These are phyloP conservation scores for Coryphaenoides rupestris DNA, from an alignment of 2,113 vertebrate species.

Conservation along the genomic window DNA sequence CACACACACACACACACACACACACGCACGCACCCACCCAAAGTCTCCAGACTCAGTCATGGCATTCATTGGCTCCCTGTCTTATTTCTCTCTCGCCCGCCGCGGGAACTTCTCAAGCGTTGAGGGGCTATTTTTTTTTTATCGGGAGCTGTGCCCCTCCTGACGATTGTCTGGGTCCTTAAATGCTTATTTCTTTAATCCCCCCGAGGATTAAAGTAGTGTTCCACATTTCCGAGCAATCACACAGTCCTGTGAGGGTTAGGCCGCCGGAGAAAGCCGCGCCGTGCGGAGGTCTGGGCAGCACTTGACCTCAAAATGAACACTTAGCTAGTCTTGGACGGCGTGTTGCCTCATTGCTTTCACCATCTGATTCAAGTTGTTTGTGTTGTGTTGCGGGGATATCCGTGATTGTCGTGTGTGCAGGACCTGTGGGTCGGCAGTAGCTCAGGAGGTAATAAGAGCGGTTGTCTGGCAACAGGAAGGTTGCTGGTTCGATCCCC, in stretches of 20 bases:
- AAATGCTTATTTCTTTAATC: slow-evolving; percentile 57
- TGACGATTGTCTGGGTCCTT: slow-evolving; percentile 49
- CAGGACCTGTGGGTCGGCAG: too few relatives aligned
- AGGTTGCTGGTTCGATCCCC: too few relatives aligned
- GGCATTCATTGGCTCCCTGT: slow-evolving; percentile 46
- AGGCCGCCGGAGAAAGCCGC: too few relatives aligned
- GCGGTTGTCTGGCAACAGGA: too few relatives aligned
- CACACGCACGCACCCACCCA: too few relatives aligned
- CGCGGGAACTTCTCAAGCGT: slow-evolving; percentile 50
- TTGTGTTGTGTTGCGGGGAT: too few relatives aligned
- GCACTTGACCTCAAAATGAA: slow-evolving; percentile 49
- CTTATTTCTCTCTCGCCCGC: slow-evolving; percentile 54
- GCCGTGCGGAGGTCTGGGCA: slow-evolving; percentile 43
- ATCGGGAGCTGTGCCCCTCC: slow-evolving; percentile 45
- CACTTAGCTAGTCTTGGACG: slow-evolving; percentile 34
- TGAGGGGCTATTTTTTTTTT: slow-evolving; percentile 12
- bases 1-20: too few relatives aligned
- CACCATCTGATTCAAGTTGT: slow-evolving; percentile 29
- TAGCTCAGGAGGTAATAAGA: too few relatives aligned
- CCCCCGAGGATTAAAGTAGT: slow-evolving; percentile 58
- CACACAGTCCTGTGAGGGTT: slow-evolving; percentile 49
- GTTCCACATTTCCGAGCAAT: slow-evolving; percentile 43
- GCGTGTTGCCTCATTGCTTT: slow-evolving; percentile 36
- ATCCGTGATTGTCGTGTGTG: too few relatives aligned
- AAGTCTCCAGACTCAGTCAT: slow-evolving; percentile 14